phyloP scores from a whole-genome alignment of 2,888 invertebrate genomes.

The Dolichopus griseipennis region DNA sequence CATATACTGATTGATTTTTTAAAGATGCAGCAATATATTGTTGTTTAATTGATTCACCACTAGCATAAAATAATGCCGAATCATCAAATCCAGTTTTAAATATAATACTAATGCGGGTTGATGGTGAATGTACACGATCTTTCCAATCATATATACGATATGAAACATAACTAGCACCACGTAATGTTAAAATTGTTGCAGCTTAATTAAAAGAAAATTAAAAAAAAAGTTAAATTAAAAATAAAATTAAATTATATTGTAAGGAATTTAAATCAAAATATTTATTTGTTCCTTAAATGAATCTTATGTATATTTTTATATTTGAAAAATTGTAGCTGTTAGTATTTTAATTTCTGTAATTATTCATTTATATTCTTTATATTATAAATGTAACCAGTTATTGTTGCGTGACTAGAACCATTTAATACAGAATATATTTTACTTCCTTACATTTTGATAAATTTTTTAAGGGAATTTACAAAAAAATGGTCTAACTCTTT shows the following conservation, averaged over 20 bases:
- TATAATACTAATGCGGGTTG: constrained; percentile 76
- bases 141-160: constrained; percentile 90
- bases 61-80: constrained; percentile 86
- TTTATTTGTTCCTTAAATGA: constrained; percentile 3
- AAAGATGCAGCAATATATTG: constrained; percentile 86
- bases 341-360: too few relatives aligned
- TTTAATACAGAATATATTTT: too few relatives aligned
- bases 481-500: too few relatives aligned
- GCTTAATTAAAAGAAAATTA: constrained; percentile 58
- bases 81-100: constrained; percentile 88
- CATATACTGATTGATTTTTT: constrained; percentile 69
- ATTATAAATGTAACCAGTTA: neutral
- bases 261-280: constrained; percentile 1
- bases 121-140: constrained; percentile 79
- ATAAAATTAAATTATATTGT: neutral
- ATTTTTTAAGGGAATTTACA: too few relatives aligned
- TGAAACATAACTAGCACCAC: constrained; percentile 86
- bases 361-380: too few relatives aligned
- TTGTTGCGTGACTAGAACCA: too few relatives aligned
- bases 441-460: too few relatives aligned
- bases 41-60: constrained; percentile 74
- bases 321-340: too few relatives aligned
- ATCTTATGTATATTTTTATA: neutral
- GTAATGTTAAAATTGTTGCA: constrained; percentile 74
- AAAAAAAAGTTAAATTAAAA: constrained; percentile 8